Percentiles rank a stretch among this genome's conserved stretches.
Evolutionary conservation across 2,888 invertebrate species (phyloP).

Genomic region (Drosophila recens): DNA sequence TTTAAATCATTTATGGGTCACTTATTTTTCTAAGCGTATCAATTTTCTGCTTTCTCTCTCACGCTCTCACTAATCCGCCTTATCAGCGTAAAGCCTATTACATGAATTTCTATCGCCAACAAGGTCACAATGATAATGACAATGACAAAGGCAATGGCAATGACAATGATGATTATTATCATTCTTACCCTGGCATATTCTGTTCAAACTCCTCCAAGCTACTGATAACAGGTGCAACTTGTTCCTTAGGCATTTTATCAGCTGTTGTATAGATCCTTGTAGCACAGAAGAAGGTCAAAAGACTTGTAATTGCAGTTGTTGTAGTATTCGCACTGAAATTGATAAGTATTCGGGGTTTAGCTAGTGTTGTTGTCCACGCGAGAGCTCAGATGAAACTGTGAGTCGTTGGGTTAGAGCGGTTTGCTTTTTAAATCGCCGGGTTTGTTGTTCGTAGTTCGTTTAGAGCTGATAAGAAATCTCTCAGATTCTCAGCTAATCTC

Average conservation of each 20-base stretch:
- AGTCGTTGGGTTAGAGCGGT: constrained; percentile 8
- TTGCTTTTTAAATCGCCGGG: constrained; percentile 40
- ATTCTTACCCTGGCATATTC: constrained; percentile 80
- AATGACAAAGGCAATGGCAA: background rate
- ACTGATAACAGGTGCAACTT: constrained; percentile 75
- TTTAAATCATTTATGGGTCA: background rate
- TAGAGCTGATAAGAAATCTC: constrained; percentile 43
- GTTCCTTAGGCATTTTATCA: constrained; percentile 77
- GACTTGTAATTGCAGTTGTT: constrained; percentile 8
- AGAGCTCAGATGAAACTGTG: constrained; percentile 40
- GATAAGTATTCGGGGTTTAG: background rate
- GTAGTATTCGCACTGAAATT: constrained; percentile 21
- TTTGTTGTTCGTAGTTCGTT: constrained; percentile 38
- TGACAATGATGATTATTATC: constrained; percentile 10
- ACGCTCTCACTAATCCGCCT: constrained; percentile 20
- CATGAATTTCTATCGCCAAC: constrained; percentile 75
- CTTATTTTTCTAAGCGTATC: background rate
- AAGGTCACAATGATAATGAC: constrained; percentile 59
- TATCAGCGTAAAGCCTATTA: constrained; percentile 48
- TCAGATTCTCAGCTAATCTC: constrained; percentile 12
- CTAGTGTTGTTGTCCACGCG: constrained; percentile 12
- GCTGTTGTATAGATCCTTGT: constrained; percentile 21
- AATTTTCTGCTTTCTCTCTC: background rate
- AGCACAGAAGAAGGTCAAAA: constrained; percentile 13
- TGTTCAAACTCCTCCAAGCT: constrained; percentile 80